phyloP scores from a whole-genome alignment of 35 echinoderm and acorn worm species.

The Nesometra sesokonis region DNA sequence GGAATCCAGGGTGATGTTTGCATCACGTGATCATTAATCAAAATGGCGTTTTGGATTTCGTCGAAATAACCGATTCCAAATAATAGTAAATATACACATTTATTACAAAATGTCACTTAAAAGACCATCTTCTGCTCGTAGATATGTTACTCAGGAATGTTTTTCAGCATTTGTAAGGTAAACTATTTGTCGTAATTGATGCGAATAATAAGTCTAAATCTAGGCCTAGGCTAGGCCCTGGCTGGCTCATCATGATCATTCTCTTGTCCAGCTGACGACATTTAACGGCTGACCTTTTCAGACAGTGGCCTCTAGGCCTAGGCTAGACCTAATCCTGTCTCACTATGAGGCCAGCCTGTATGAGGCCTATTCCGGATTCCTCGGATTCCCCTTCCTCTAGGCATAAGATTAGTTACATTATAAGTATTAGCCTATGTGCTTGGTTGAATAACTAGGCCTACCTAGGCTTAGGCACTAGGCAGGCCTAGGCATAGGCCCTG shows the following conservation, averaged over 20 bases:
- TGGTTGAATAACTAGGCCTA: too few relatives aligned
- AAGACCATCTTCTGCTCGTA: conserved; percentile 9
- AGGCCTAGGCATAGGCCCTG: neutral
- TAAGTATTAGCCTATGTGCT: neutral
- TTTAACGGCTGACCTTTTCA: too few relatives aligned
- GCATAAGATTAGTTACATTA: neutral
- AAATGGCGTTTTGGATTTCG: neutral
- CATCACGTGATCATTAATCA: neutral
- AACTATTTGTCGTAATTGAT: neutral
- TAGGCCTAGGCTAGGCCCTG: neutral
- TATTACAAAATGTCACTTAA: neutral
- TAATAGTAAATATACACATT: too few relatives aligned
- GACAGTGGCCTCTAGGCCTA: neutral
- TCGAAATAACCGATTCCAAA: neutral
- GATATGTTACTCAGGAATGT: conserved; percentile 11
- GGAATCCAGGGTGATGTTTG: neutral
- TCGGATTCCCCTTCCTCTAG: too few relatives aligned
- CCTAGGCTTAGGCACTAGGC: neutral
- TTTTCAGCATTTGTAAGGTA: conserved; percentile 1
- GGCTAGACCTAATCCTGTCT: neutral
- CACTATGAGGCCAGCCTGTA: neutral
- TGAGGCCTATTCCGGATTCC: too few relatives aligned
- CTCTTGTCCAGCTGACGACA: too few relatives aligned
- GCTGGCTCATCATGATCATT: too few relatives aligned
- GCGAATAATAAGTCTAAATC: neutral